These are phyloP conservation scores for Castor canadensis DNA, from an alignment of 2,113 vertebrate species.

Conservation along the genomic window DNA sequence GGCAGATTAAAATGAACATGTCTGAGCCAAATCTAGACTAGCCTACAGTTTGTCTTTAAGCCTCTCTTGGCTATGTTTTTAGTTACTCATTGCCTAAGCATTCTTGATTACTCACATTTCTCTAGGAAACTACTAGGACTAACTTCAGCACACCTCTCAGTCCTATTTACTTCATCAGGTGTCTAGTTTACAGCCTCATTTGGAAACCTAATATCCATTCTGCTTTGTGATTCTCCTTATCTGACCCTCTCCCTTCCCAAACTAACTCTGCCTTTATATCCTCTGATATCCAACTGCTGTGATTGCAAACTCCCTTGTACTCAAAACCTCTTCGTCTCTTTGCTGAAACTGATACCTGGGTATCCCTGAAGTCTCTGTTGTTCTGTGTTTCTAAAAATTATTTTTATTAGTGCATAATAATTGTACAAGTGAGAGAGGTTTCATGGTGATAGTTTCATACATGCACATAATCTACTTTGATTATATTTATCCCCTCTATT, in stretches of 20 bases:
- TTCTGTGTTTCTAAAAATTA: too few relatives aligned
- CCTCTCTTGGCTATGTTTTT: background rate
- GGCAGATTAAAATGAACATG: background rate
- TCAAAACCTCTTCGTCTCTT: background rate
- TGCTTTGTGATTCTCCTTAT: background rate
- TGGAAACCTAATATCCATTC: conserved; percentile 19
- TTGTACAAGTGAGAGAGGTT: too few relatives aligned
- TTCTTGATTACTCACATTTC: conserved; percentile 32
- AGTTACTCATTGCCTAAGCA: conserved; percentile 16
- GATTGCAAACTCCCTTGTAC: background rate
- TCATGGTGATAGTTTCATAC: too few relatives aligned
- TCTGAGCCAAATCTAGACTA: background rate
- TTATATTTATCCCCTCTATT: too few relatives aligned
- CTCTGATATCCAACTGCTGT: background rate
- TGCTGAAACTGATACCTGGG: background rate
- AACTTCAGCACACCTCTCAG: background rate
- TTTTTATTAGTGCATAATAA: too few relatives aligned
- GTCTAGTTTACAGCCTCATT: background rate
- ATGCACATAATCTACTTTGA: too few relatives aligned
- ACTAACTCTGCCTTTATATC: background rate
- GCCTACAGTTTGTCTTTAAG: background rate
- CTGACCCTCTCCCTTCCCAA: background rate
- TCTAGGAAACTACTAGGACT: background rate
- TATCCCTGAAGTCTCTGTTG: background rate
- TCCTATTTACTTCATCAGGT: background rate